Percentiles rank a stretch among this genome's conserved stretches.
phyloP scores from a whole-genome alignment of 2,113 vertebrate species.

The Urocynchramus pylzowi region DNA sequence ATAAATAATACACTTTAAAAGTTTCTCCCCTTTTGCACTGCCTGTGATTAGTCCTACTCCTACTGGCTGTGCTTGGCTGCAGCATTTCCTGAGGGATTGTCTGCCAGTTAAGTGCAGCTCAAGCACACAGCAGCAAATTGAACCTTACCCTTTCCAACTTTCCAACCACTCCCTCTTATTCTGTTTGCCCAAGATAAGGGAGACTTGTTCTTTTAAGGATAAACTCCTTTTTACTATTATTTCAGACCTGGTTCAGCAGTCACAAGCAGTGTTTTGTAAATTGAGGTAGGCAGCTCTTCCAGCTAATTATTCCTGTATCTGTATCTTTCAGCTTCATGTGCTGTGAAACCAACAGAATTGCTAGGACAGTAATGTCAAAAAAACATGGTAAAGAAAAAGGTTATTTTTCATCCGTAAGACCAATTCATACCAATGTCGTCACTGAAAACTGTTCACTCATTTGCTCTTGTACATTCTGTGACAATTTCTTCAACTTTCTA shows the following conservation, averaged over 20 bases:
- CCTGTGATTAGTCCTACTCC: neutral
- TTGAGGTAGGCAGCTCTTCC: neutral
- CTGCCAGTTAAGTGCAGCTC: neutral
- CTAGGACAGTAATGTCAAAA: neutral
- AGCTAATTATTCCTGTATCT: neutral
- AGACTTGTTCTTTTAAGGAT: neutral
- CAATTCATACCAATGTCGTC: neutral
- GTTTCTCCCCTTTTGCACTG: neutral
- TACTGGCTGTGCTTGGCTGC: neutral
- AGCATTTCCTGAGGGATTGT: neutral
- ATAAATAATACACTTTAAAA: neutral
- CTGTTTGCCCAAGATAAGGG: conserved; percentile 3
- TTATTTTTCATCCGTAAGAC: neutral
- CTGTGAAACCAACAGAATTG: neutral
- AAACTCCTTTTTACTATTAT: neutral
- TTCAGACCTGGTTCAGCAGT: neutral
- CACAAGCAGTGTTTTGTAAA: neutral
- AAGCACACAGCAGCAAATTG: neutral
- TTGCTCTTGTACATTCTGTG: neutral
- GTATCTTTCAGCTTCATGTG: neutral
- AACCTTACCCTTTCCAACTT: conserved; percentile 27
- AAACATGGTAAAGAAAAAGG: neutral
- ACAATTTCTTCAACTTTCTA: neutral
- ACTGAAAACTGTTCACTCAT: neutral
- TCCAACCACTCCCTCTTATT: neutral